Evolutionary conservation across 2,113 vertebrate species (phyloP), one percentile per base, ranked within the genome.

Genomic region (Pluvianellus socialis): DNA sequence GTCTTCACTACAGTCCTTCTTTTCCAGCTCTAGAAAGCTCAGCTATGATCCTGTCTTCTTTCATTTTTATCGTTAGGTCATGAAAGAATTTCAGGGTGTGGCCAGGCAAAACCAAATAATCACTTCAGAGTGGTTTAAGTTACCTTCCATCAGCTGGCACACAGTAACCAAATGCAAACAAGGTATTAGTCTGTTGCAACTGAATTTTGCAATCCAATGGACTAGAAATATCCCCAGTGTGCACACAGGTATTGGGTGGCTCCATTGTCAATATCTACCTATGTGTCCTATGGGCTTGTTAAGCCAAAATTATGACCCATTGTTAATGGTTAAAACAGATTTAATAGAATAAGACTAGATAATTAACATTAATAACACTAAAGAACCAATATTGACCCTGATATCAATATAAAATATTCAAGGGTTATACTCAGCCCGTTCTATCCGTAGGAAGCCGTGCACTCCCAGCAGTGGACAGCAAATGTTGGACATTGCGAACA

Each of bases 21-120:
- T 68, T 50, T 89, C 85, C 63, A 71, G 63, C 52, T 74, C 77
- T 88, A 75, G 65, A 67, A 92, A 85, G 65, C 67, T 85, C 42
- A 79, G 33, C n/a, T 86, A 3, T 1, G 1, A 44, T 79, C 40
- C 40, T 73, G 13, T 14, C 61, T 86, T 50, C 26, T 92, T 86
- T 77, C 42, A 32, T 53, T 79, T 90, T 70, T 91, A 65, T 90
- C 38, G 40, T 86, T 76, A 79, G 32, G 14, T 61, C 77, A 27
- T 52, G 47, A 83, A 92, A 87, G 62, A 87, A 95, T 88, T 70
- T 86, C 49, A 87, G 23, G 76, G 74, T 90, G 77, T 88, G 81
- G 22, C 53, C 81, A 85, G 58, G 32, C 27, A 88, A 81, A 94
- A 90, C 73, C 70, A 79, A 53, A 56, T 82, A 88, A 93, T 90